Evolutionary conservation across 2,888 invertebrate species (phyloP).

Genomic region (Bellardia bayeri): DNA sequence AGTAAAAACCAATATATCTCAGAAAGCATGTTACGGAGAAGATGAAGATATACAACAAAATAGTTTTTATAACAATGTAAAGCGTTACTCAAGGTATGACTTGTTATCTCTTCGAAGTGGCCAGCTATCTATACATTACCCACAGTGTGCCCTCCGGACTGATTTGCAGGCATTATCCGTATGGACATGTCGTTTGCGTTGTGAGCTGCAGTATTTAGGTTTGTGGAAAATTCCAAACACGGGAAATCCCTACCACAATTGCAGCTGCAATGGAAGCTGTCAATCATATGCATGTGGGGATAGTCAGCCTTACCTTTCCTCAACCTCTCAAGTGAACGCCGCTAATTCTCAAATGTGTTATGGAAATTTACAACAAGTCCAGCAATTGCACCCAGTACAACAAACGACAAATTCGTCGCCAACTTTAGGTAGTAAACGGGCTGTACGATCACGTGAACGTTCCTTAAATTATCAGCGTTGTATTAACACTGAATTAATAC

Average conservation of each 20-base stretch:
- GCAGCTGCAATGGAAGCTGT: conserved; percentile 74
- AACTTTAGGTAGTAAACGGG: conserved; percentile 45
- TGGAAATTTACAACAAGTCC: conserved; percentile 15
- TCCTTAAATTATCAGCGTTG: conserved; percentile 60
- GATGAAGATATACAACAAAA: conserved; percentile 15
- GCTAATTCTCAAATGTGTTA: conserved; percentile 45
- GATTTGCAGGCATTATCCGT: conserved; percentile 79
- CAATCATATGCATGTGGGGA: conserved; percentile 75
- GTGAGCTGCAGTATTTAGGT: conserved; percentile 66
- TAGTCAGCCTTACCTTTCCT: conserved; percentile 69
- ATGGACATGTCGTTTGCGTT: conserved; percentile 85
- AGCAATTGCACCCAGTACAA: conserved; percentile 29
- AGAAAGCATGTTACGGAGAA: not conserved
- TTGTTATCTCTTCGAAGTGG: conserved; percentile 89
- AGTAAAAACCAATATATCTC: not conserved
- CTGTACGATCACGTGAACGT: conserved; percentile 59
- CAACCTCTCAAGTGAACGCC: conserved; percentile 10
- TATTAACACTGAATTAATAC: conserved; percentile 46
- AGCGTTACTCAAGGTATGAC: conserved; percentile 88
- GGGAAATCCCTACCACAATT: conserved; percentile 58
- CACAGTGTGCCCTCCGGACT: conserved; percentile 87
- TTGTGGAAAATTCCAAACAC: conserved; percentile 66
- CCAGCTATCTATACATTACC: conserved; percentile 89
- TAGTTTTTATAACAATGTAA: conserved; percentile 42
- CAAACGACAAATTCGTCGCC: conserved; percentile 43